These are phyloP conservation scores for Micoletzkya japonica DNA, from an alignment of 2,888 invertebrate species.

Conservation along the genomic window DNA sequence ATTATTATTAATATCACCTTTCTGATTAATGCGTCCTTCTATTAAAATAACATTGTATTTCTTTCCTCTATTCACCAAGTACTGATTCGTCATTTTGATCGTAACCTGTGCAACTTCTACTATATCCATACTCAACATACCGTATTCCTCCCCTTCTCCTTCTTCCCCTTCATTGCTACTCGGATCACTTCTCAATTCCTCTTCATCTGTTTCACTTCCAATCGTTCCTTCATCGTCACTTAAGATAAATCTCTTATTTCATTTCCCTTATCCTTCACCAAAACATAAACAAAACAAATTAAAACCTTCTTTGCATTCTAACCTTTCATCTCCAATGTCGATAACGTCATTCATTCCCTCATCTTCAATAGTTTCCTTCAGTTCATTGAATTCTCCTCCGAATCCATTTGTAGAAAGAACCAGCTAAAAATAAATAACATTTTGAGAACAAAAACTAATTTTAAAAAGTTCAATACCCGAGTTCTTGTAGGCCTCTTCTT, in stretches of 20 bases:
- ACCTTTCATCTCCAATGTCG: constrained; percentile 18
- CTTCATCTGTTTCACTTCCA: constrained; percentile 6
- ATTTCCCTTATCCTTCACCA: no score
- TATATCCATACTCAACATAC: neutral
- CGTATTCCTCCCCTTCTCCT: constrained; percentile 1
- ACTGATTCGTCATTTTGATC: neutral
- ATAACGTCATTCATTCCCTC: neutral
- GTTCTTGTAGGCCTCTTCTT: neutral
- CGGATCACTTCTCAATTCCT: constrained; percentile 1
- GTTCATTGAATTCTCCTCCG: constrained; percentile 30
- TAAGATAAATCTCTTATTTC: no score
- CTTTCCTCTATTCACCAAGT: neutral
- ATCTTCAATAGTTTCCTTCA: constrained; percentile 12
- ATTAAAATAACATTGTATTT: no score
- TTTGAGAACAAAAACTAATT: neutral
- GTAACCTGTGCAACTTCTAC: neutral
- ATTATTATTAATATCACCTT: no score
- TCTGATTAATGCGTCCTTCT: no score
- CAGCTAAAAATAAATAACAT: neutral
- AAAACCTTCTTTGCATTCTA: no score
- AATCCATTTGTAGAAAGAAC: constrained; percentile 31
- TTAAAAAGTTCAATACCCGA: neutral
- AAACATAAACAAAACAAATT: no score
- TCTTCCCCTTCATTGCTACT: neutral
- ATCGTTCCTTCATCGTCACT: constrained; percentile 21